Percentiles rank a stretch among this genome's conserved stretches.
Evolutionary conservation across 1,140 invertebrate species (phyloP).

Genomic region (Drosophila varians): DNA sequence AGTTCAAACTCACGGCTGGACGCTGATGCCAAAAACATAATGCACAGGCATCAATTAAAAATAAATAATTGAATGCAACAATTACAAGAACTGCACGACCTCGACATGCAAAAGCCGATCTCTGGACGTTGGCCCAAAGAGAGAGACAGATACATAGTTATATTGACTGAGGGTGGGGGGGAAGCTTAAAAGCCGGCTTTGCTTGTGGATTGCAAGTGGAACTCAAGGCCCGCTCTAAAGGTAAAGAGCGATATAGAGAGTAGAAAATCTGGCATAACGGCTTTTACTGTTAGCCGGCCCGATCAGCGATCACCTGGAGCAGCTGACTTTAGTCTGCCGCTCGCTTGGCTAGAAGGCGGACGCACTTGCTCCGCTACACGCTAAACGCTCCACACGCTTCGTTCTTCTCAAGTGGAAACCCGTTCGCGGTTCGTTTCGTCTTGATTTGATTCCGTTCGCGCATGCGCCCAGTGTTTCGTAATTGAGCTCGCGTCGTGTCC

Average conservation of each 20-base stretch:
- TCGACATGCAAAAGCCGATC: slow-evolving; percentile 67
- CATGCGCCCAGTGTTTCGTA: slow-evolving; percentile 76
- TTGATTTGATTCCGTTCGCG: slow-evolving; percentile 44
- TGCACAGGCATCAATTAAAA: slow-evolving; percentile 64
- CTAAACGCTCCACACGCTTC: background rate
- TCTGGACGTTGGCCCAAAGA: slow-evolving; percentile 50
- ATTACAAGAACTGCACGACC: slow-evolving; percentile 62
- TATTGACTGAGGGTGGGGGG: background rate
- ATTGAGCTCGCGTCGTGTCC: slow-evolving; percentile 59
- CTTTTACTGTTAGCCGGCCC: slow-evolving; percentile 71
- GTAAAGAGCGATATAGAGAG: slow-evolving; percentile 9
- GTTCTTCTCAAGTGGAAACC: slow-evolving; percentile 34
- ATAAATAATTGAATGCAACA: slow-evolving; percentile 68
- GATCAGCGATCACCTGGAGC: slow-evolving; percentile 33
- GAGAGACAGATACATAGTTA: slow-evolving; percentile 1
- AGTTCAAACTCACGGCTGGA: slow-evolving; percentile 71
- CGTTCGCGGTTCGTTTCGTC: slow-evolving; percentile 37
- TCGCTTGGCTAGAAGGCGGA: slow-evolving; percentile 75
- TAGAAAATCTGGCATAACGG: slow-evolving; percentile 52
- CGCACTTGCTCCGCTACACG: slow-evolving; percentile 40
- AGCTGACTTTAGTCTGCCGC: slow-evolving; percentile 76
- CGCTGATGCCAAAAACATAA: slow-evolving; percentile 54
- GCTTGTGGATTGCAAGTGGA: slow-evolving; percentile 20
- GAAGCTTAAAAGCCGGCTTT: slow-evolving; percentile 26
- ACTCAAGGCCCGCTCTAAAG: slow-evolving; percentile 13